Percentiles rank a stretch among this genome's conserved stretches.
These are phyloP conservation scores for Trachops cirrhosus DNA, from an alignment of 2,797 vertebrate species.

Conservation along the genomic window DNA sequence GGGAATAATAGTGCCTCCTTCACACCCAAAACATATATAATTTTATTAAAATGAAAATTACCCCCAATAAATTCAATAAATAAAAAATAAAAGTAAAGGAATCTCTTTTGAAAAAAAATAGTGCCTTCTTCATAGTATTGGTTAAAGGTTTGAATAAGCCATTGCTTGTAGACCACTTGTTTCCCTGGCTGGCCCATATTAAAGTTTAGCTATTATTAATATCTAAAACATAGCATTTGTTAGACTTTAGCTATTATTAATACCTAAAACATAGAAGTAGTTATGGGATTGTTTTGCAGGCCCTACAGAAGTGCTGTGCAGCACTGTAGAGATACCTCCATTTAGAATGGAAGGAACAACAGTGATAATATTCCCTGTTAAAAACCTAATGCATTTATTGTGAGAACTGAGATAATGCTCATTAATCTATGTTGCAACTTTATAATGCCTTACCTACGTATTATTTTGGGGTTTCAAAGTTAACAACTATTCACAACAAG, in stretches of 20 bases:
- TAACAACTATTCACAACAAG: neutral
- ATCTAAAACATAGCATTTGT: neutral
- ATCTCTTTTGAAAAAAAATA: neutral
- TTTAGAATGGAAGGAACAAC: neutral
- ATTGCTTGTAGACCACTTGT: neutral
- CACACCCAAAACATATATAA: neutral
- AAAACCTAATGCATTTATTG: neutral
- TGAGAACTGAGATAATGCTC: neutral
- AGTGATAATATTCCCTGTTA: neutral
- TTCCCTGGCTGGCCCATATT: neutral
- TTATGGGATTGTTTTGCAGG: neutral
- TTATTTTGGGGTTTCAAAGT: neutral
- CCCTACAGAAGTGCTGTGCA: neutral
- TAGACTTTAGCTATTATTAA: conserved; percentile 10
- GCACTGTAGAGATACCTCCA: neutral
- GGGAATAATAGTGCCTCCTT: neutral
- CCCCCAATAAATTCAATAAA: neutral
- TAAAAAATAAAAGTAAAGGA: neutral
- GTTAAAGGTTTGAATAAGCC: neutral
- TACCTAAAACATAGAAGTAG: neutral
- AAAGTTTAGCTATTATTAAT: neutral
- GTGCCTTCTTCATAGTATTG: neutral
- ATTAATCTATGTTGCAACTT: neutral
- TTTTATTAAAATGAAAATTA: neutral
- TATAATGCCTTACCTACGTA: neutral